Percentiles rank a stretch among this genome's conserved stretches.
These are phyloP conservation scores for Sympetrum striolatum DNA, from an alignment of 2,888 invertebrate genomes.

Conservation along the genomic window DNA sequence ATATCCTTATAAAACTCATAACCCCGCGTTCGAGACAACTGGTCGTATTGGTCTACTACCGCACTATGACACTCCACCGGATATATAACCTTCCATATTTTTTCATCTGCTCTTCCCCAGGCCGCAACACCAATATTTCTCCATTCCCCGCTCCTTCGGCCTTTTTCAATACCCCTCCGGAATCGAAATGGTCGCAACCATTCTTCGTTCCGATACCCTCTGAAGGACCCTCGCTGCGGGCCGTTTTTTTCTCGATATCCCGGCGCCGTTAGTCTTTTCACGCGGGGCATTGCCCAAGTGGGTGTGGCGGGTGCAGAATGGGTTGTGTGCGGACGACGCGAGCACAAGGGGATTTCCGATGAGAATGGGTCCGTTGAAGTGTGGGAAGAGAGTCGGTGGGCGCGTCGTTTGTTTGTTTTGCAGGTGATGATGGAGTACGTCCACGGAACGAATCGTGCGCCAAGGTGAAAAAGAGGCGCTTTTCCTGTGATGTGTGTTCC, in stretches of 20 bases:
- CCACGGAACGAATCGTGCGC: neutral
- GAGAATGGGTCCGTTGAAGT: slow-evolving; percentile 6
- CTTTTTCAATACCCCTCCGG: neutral
- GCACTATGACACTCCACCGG: neutral
- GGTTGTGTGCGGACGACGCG: neutral
- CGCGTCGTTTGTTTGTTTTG: neutral
- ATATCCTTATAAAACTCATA: too few relatives aligned
- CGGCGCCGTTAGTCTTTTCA: neutral
- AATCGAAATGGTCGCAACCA: neutral
- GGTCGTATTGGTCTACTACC: neutral
- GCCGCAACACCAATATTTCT: neutral
- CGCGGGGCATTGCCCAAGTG: neutral
- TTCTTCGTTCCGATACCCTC: neutral
- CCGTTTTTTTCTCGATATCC: slow-evolving; percentile 1
- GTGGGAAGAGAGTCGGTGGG: neutral
- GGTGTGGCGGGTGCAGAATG: neutral
- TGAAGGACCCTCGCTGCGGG: neutral
- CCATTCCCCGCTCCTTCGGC: neutral
- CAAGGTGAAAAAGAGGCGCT: neutral
- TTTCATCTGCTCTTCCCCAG: neutral
- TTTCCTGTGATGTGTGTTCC: neutral
- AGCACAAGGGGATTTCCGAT: neutral
- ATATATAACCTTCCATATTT: neutral
- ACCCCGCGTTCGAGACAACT: neutral
- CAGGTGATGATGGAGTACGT: slow-evolving; percentile 1